phyloP scores from a whole-genome alignment of 2,113 vertebrate species.

The Brevimyrus niger region DNA sequence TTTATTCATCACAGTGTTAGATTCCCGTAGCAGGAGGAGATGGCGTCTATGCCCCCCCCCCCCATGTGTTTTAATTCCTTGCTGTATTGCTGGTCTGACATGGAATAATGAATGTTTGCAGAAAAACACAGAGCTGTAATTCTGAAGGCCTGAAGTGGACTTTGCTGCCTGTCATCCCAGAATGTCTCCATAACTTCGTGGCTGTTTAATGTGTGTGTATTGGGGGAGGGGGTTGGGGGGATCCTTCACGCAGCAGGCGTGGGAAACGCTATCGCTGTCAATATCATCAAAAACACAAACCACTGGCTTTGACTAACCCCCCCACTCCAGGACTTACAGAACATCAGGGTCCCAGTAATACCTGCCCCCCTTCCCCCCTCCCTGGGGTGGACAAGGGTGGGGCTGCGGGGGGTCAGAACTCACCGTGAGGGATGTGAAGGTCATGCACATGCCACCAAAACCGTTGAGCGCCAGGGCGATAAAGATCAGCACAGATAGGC shows the following conservation, averaged over 20 bases:
- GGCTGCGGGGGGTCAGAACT: constrained; percentile 40
- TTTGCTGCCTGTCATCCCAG: not conserved
- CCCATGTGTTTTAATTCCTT: not conserved
- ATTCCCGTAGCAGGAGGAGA: not conserved
- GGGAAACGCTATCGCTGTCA: not conserved
- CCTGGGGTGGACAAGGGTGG: not conserved
- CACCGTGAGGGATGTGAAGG: constrained; percentile 93
- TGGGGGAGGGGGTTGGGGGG: not conserved
- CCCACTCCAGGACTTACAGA: not conserved
- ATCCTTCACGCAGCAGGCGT: not conserved
- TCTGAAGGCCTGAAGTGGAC: not conserved
- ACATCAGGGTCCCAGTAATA: not conserved
- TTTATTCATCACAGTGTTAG: not conserved
- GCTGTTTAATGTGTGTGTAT: not conserved
- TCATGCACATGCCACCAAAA: constrained; percentile 98
- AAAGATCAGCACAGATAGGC: constrained; percentile 92
- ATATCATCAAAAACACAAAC: not conserved
- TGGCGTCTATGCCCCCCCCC: not conserved
- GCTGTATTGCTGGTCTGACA: not conserved
- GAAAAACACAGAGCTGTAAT: not conserved
- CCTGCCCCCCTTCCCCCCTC: not conserved
- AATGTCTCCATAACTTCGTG: not conserved
- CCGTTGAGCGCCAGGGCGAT: constrained; percentile 87
- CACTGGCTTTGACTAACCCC: not conserved
- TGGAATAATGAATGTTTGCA: not conserved